Evolutionary conservation across 2,888 invertebrate species (phyloP), one percentile per base, ranked within the genome.

Genomic region (Cheilosia vernalis): DNA sequence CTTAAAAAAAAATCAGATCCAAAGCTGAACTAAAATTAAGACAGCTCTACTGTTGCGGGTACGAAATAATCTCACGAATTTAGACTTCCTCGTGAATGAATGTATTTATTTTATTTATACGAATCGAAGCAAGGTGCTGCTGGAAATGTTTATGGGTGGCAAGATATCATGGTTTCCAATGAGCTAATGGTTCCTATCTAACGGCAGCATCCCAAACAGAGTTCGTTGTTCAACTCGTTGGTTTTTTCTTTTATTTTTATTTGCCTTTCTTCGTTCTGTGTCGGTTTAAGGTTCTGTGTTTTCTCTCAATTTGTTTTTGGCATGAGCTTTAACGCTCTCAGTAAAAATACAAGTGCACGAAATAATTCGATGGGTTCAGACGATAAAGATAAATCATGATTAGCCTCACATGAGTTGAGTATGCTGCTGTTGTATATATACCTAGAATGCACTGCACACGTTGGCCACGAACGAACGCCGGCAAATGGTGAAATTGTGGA

Each of bases 291-390:
- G 55, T 51, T 79, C 30, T n/a, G 42, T 19, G 42, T 69, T 74
- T 74, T 69, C 63, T 74, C 67, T 74, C 84, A 84, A 84, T 84
- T 84, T 84, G 79, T 84, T 84, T 76, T 84, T 79, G 79, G 84
- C 74, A 84, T 84, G 74, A 84, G 84, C 60, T 74, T 74, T 74
- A 84, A 70, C 84, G 84, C 79, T 83, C 44, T 24, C 19, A 10
- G 17, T 30, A 40, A 30, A 63, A 70, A 70, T 64, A 70, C 79
- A 84, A 79, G 79, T 74, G 79, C 79, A 79, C 79, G 84, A 79
- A 74, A 77, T 79, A 64, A 79, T 60, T 64, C 53, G 69, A 84
- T 84, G 70, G 64, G 44, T 84, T 79, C 19, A 60, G 51, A 40
- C 53, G 79, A 84, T 74, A 84, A 53, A 74, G 66, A 84, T 84